These are phyloP conservation scores for Acrocephalus arundinaceus DNA, from an alignment of 2,113 vertebrate species.

Conservation along the genomic window DNA sequence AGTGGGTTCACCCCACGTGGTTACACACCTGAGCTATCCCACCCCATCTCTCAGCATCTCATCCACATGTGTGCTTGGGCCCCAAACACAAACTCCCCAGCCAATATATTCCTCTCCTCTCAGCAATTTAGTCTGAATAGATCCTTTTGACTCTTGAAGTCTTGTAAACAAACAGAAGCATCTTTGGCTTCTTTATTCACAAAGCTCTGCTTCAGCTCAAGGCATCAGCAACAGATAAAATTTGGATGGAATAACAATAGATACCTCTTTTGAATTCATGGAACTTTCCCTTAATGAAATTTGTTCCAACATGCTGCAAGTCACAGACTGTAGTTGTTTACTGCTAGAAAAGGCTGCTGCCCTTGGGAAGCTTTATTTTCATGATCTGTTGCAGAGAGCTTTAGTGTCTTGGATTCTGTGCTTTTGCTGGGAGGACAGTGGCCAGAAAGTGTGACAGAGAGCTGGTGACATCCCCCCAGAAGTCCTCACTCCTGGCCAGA, in stretches of 20 bases:
- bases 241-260: background rate
- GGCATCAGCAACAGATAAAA: background rate
- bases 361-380: background rate
- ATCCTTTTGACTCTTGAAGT: background rate
- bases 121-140: slow-evolving; percentile 5
- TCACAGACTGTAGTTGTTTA: background rate
- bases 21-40: background rate
- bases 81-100: background rate
- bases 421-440: background rate
- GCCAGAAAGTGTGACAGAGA: background rate
- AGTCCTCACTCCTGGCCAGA: background rate
- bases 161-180: slow-evolving; percentile 33
- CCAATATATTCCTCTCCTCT: background rate
- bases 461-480: background rate
- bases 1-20: accelerated
- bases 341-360: background rate
- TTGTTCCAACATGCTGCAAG: background rate
- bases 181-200: slow-evolving; percentile 19
- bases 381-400: background rate
- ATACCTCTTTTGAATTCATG: background rate
- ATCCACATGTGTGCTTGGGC: accelerated
- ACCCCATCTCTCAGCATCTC: background rate
- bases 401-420: background rate
- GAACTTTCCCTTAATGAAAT: slow-evolving; percentile 10
- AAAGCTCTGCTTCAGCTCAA: slow-evolving; percentile 11